Base-by-base conservation (phyloP, 2,888 invertebrate genomes). In the Aplocera efformata region DNA sequence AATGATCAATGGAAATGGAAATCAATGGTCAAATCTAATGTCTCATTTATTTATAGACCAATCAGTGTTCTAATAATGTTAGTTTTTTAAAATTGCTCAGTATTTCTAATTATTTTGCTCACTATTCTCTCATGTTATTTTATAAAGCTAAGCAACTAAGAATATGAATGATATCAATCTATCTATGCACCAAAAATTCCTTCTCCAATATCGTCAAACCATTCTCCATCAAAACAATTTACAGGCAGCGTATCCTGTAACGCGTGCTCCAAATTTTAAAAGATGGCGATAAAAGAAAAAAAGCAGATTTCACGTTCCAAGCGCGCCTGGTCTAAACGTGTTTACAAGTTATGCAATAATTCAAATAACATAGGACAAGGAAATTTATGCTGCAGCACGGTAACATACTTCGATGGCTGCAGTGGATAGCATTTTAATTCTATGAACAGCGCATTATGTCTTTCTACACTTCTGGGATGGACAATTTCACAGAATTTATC, bases 291-390 rank as follows among this genome's bases (percentile, higher is more conserved):
- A 67, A 61, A 62, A 59, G 62, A 72, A 74, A 17, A 73, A 76
- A 78, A 74, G 48, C 39, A 67, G 64, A 61, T 61, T 68, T 65
- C 62, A 61, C 64, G 71, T 70, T 63, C 63, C 65, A 51, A 67
- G 70, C 68, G 62, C 63, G 69, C 59, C 60, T 64, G 72, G 67
- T 73, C 74, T 74, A 73, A 73, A 72, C 79, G 75, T 84, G 82
- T 85, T 84, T 85, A 85, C 85, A 84, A 82, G 79, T 83, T 82
- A 82, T 80, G 79, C 78, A 78, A 83, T 85, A 83, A 85, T 81
- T 86, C 83, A 83, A 83, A 83, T 76, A 76, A 70, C 74, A 73
- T 75, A 70, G 63, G 75, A 76, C 74, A 69, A 32, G 77, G 67
- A 83, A 85, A 83, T 85, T 79, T 83, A 85, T 85, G 79, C 83